These are phyloP conservation scores for Bergia sp. DNA, from an alignment of 92 coral and sea anemone species.

Conservation along the genomic window DNA sequence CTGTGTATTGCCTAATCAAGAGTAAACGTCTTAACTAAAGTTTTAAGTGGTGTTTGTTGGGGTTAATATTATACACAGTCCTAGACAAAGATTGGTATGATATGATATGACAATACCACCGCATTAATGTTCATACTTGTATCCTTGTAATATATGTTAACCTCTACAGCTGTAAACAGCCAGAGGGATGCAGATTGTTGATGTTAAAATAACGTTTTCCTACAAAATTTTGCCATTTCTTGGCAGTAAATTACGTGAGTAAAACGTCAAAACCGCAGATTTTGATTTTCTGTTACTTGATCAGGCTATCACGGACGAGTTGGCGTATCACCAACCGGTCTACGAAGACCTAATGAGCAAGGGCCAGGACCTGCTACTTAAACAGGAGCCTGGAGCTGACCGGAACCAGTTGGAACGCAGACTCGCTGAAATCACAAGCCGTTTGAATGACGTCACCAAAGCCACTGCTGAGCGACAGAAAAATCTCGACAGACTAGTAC, in stretches of 20 bases:
- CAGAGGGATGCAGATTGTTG: neutral
- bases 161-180: too few relatives aligned
- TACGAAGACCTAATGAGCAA: slow-evolving; percentile 78
- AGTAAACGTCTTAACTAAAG: too few relatives aligned
- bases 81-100: too few relatives aligned
- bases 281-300: neutral
- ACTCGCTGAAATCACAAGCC: slow-evolving; percentile 71
- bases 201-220: neutral
- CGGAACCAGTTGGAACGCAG: slow-evolving; percentile 74
- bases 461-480: slow-evolving; percentile 76
- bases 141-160: too few relatives aligned
- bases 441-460: slow-evolving; percentile 77
- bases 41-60: too few relatives aligned
- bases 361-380: slow-evolving; percentile 69
- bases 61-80: too few relatives aligned
- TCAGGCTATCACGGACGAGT: slow-evolving; percentile 79
- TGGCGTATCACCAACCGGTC: slow-evolving; percentile 72
- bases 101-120: too few relatives aligned
- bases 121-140: too few relatives aligned
- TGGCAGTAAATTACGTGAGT: neutral
- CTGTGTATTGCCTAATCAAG: neutral
- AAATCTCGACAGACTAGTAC: slow-evolving; percentile 80
- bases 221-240: neutral
- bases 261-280: neutral
- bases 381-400: slow-evolving; percentile 72